phyloP scores from a whole-genome alignment of 2,113 vertebrate genomes.

The Stigmatopora argus region DNA sequence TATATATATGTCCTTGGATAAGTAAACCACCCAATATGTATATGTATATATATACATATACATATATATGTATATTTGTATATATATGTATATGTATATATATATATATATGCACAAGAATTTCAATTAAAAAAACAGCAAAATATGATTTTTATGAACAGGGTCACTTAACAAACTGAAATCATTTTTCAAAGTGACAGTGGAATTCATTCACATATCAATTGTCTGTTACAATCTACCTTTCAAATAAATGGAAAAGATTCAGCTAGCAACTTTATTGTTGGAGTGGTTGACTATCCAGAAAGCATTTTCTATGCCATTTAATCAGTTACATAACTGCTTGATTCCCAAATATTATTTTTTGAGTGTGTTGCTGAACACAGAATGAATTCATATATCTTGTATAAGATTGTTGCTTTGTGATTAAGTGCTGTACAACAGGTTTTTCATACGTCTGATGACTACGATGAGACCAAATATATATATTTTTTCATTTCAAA shows the following conservation, averaged over 20 bases:
- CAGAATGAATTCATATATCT: constrained; percentile 32
- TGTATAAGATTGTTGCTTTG: constrained; percentile 26
- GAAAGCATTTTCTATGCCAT: constrained; percentile 10
- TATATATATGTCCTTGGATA: too few species aligned
- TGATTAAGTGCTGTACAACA: constrained; percentile 28
- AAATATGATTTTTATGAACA: not conserved
- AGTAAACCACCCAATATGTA: too few species aligned
- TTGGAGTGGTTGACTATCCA: constrained; percentile 13
- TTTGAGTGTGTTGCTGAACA: constrained; percentile 15
- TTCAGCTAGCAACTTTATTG: constrained; percentile 7
- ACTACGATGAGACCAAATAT: constrained; percentile 22
- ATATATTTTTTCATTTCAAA: not conserved
- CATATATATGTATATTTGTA: too few species aligned
- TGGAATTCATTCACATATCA: not conserved
- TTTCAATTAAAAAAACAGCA: too few species aligned
- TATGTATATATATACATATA: too few species aligned
- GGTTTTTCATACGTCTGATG: constrained; percentile 21
- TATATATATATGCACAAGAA: not conserved
- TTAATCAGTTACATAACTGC: constrained; percentile 3
- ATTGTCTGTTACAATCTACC: not conserved
- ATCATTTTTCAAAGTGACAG: not conserved
- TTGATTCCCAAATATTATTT: constrained; percentile 29
- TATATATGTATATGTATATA: too few species aligned
- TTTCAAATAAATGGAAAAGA: not conserved
- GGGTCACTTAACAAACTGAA: not conserved